Base-by-base conservation (phyloP, 2,888 invertebrate genomes). In the Icerya purchasi region DNA sequence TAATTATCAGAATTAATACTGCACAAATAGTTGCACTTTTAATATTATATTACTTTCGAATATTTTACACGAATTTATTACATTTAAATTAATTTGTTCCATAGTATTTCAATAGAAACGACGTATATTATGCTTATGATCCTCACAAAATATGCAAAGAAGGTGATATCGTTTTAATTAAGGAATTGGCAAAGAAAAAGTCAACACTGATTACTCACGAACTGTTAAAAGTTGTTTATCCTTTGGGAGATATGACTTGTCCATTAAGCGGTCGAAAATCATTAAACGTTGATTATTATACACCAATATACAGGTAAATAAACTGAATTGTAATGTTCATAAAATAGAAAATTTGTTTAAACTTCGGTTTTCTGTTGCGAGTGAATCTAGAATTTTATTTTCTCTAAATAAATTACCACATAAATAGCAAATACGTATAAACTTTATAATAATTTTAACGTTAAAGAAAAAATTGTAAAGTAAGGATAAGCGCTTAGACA, bases 231-330 rank as follows among this genome's bases (percentile, higher is more conserved):
- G 78, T 90, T 3, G 77, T 91, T 19, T 86, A 85, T 71, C 84
- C 83, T 1, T 73, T 83, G 66, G 91, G 91, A 65, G 87, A 91
- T 72, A 74, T 88, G 57, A 84, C 81, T n/a, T 88, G 89, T 72
- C 91, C 91, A 1, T 73, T 91, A 22, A 84, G 85, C 53, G 85
- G 84, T 19, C 86, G 86, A 69, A 83, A 84, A 71, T 81, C 84
- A 51, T 81, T 84, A 0, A 81, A 76, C 2, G 53, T 60, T 57
- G 50, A 54, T 20, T 50, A 25, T 24, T 56, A 58, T 21, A n/a
- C 25, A n/a, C 79, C 78, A 62, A 75, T 76, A 68, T 90, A 84
- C 68, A 80, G 76, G 73, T 76, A 68, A 20, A 65, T n/a, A n/a
- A n/a, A n/a, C n/a, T n/a, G n/a, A n/a, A n/a, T n/a, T n/a, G n/a